Conservation (phyloP, 2,797 vertebrate genomes). For the Lepidocolaptes lacrymiger region DNA sequence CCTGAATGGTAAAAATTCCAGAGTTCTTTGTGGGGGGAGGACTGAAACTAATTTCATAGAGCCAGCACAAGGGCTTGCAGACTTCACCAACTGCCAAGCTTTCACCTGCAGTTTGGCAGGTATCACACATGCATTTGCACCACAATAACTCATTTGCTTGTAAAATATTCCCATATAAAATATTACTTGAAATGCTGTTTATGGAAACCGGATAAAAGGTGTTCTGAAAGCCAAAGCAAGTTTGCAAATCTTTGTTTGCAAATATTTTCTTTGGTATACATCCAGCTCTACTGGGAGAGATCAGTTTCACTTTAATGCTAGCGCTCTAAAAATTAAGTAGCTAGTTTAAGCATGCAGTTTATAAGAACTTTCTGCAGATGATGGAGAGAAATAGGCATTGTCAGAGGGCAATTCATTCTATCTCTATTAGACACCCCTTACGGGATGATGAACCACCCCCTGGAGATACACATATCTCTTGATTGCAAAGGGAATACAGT, state of each 20-base stretch:
- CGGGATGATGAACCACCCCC: background rate
- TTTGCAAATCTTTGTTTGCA: background rate
- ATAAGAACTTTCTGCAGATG: background rate
- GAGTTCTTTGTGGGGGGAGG: background rate
- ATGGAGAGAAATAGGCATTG: background rate
- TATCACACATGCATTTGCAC: background rate
- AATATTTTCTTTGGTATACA: constrained; percentile 29
- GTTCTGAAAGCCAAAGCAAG: constrained; percentile 7
- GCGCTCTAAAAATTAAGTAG: background rate
- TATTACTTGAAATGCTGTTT: background rate
- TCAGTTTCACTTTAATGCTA: background rate
- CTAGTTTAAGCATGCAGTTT: background rate
- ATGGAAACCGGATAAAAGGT: constrained; percentile 24
- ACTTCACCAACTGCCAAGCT: background rate
- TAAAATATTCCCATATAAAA: constrained; percentile 20
- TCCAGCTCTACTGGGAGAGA: background rate
- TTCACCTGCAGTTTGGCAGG: constrained; percentile 30
- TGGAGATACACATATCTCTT: background rate
- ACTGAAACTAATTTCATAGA: background rate
- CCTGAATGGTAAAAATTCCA: background rate
- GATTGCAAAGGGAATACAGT: background rate
- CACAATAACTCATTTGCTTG: background rate
- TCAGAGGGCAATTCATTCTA: background rate
- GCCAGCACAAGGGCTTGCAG: background rate
- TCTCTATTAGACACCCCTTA: background rate